Evolutionary conservation across 1,140 invertebrate genomes (phyloP).

Genomic region (Diuraphis noxia): DNA sequence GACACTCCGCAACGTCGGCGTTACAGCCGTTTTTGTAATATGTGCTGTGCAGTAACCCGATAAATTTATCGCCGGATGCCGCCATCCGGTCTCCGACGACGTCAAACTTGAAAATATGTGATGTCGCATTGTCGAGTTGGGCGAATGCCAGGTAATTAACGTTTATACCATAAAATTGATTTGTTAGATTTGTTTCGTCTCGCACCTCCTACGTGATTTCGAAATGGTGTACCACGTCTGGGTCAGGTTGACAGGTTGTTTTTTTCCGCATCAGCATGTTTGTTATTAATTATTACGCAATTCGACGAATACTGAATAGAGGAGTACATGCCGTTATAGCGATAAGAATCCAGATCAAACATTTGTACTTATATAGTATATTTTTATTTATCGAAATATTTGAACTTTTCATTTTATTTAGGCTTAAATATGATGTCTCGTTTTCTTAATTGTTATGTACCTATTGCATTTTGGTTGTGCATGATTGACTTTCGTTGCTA

Average conservation of each 20-base stretch:
- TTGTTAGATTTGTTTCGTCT: neutral
- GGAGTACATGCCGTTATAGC: neutral
- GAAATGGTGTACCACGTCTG: too few species aligned
- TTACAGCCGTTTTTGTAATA: neutral
- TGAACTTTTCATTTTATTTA: neutral
- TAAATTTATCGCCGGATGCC: neutral
- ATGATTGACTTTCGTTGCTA: neutral
- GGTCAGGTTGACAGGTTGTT: too few species aligned
- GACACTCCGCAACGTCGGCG: too few species aligned
- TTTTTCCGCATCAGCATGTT: neutral
- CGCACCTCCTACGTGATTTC: neutral
- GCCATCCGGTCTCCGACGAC: neutral
- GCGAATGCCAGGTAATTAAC: neutral
- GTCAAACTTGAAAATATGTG: neutral
- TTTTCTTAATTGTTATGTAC: too few species aligned
- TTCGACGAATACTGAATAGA: neutral
- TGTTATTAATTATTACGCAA: neutral
- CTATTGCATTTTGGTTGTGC: neutral
- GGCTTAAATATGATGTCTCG: neutral
- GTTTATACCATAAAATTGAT: neutral
- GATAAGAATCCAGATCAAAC: neutral
- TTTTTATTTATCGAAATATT: neutral
- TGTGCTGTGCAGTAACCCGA: neutral
- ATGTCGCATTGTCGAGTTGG: neutral
- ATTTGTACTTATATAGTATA: neutral